Base-by-base conservation (phyloP, 2,113 vertebrate genomes). In the Promerops cafer region DNA sequence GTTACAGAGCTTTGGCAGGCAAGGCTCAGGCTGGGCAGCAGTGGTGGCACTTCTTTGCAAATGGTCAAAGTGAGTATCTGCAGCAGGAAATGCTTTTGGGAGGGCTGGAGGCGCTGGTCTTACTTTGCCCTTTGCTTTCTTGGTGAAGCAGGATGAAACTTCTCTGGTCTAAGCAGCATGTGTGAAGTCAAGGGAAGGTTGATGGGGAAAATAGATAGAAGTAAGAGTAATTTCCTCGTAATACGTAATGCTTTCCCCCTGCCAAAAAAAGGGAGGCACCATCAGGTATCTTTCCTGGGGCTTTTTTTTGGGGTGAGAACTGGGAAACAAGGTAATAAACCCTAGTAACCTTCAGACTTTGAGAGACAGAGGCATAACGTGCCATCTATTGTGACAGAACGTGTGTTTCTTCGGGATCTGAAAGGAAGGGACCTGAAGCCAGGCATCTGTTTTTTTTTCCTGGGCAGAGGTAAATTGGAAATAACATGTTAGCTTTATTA, bases 61-160 rank as follows among this genome's bases (percentile, higher is more conserved):
- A 31, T 13, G 22, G 50, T 26, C 50, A 42, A 15, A 72, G n/a
- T 33, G 30, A 42, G 39, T 14, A 26, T 30, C 24, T 11, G 30
- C 8, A 26, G 50, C 69, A 54, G 22, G 37, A 71, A 33, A 14
- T 3, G 12, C 37, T 4, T 18, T 14, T 3, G 11, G 16, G 50
- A 18, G 30, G 16, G 28, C 50, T 31, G 37, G 30, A 33, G 50
- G 16, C 22, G 33, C 16, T 17, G 49, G 16, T 33, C 11, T 26
- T 33, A 19, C 11, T 54, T 42, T 1, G 3, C 9, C 22, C 54
- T 71, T 33, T 0, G 2, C 30, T 10, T 39, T 53, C 30, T 15
- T 33, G 22, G 39, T 33, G 22, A 42, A 33, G 50, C 30, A 19
- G 37, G 37, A 23, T 40, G 21, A 14, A 54, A 24, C 22, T 54